Evolutionary conservation across 2,113 vertebrate species (phyloP).

Genomic region (Casuarius casuarius): DNA sequence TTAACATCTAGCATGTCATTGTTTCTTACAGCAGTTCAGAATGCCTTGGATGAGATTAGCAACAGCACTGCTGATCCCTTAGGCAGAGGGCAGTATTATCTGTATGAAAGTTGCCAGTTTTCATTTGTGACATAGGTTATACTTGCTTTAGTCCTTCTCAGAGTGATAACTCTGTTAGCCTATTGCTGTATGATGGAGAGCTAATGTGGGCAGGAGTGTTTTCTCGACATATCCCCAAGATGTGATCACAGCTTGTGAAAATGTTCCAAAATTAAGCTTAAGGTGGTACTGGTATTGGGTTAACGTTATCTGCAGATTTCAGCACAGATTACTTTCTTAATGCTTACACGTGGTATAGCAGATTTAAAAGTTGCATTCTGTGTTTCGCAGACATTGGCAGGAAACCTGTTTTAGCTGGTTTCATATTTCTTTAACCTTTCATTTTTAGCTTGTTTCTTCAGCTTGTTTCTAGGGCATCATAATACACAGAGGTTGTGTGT

Average conservation of each 20-base stretch:
- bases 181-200: neutral
- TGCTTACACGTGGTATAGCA: rapidly evolving
- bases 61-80: neutral
- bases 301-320: neutral
- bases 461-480: neutral
- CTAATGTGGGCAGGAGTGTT: neutral
- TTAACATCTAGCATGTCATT: neutral
- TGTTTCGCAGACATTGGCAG: neutral
- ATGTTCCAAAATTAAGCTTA: neutral
- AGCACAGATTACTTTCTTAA: neutral
- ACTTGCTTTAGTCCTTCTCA: neutral
- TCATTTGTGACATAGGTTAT: neutral
- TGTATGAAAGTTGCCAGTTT: neutral
- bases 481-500: neutral
- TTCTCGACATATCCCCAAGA: neutral
- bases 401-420: neutral
- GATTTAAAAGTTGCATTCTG: neutral
- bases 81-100: neutral
- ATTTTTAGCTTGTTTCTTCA: neutral
- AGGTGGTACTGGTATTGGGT: neutral
- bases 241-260: neutral
- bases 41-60: neutral
- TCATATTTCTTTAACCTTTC: neutral
- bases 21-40: neutral
- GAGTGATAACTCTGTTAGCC: neutral